A percentile compares a stretch with the other conserved stretches of the same genome.
Evolutionary conservation across 1,140 invertebrate genomes (phyloP).

Genomic region (Lutraria rhynchaena): DNA sequence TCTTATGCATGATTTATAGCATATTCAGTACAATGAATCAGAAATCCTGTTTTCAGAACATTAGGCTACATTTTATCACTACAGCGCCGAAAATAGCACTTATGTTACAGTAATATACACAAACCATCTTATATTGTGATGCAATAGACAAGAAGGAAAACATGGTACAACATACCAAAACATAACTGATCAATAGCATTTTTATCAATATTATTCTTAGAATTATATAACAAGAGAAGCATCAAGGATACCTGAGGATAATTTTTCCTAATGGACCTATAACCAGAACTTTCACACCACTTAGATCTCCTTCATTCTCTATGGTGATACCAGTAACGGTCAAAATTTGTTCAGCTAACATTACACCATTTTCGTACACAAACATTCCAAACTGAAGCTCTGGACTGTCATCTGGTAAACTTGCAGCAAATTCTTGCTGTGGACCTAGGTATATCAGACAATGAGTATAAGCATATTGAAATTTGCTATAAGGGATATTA

Average conservation of each 20-base stretch:
- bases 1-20: too few species aligned
- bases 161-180: too few species aligned
- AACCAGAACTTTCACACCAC: conserved; percentile 66
- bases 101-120: too few species aligned
- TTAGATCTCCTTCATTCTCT: conserved; percentile 68
- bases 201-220: too few species aligned
- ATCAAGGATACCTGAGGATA: conserved; percentile 58
- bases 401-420: conserved; percentile 67
- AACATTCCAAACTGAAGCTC: conserved; percentile 71
- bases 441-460: conserved; percentile 27
- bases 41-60: too few species aligned
- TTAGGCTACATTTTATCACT: too few species aligned
- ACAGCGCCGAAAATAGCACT: too few species aligned
- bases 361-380: conserved; percentile 64
- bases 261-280: conserved; percentile 67
- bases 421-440: conserved; percentile 61
- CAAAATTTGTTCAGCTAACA: conserved; percentile 62
- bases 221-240: neutral
- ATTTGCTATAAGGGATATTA: neutral
- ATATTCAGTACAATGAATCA: too few species aligned
- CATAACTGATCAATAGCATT: too few species aligned
- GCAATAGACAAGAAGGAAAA: too few species aligned
- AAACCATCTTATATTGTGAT: too few species aligned
- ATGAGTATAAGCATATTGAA: neutral
- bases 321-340: conserved; percentile 69